Conservation (phyloP, 2,113 vertebrate genomes). For the Elephantulus edwardii region DNA sequence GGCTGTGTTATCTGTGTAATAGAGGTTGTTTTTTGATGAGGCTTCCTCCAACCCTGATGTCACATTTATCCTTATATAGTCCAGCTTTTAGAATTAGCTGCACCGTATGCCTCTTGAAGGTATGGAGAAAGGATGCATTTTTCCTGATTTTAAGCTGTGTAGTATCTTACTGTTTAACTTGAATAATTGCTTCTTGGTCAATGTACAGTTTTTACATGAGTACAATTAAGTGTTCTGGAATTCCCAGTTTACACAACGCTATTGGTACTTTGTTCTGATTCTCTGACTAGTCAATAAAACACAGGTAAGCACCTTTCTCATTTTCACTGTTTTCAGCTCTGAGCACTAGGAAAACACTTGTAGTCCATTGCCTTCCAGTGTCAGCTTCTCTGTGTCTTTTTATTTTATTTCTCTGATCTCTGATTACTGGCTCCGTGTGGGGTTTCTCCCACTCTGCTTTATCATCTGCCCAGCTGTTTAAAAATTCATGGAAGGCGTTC, state of each 20-base stretch:
- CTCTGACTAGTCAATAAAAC: not conserved
- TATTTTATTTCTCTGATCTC: not conserved
- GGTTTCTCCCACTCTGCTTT: not conserved
- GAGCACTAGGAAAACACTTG: not conserved
- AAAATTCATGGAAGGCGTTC: constrained; percentile 4
- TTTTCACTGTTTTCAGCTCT: not conserved
- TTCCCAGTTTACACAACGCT: not conserved
- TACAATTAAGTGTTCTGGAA: not conserved
- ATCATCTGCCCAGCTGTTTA: not conserved
- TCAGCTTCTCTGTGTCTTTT: not conserved
- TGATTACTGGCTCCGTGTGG: not conserved
- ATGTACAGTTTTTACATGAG: not conserved
- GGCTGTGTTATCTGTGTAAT: too few species aligned
- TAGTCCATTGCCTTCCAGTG: not conserved
- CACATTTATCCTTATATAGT: not conserved
- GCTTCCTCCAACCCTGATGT: not conserved
- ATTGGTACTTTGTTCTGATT: not conserved
- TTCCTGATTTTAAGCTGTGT: not conserved
- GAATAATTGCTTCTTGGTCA: not conserved
- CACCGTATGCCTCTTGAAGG: not conserved
- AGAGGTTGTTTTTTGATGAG: too few species aligned
- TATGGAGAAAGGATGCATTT: not conserved
- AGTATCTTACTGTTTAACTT: not conserved
- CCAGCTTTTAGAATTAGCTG: not conserved
- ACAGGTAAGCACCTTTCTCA: not conserved